Evolutionary conservation across 2,113 vertebrate genomes (phyloP).

Genomic region (Alligator mississippiensis): DNA sequence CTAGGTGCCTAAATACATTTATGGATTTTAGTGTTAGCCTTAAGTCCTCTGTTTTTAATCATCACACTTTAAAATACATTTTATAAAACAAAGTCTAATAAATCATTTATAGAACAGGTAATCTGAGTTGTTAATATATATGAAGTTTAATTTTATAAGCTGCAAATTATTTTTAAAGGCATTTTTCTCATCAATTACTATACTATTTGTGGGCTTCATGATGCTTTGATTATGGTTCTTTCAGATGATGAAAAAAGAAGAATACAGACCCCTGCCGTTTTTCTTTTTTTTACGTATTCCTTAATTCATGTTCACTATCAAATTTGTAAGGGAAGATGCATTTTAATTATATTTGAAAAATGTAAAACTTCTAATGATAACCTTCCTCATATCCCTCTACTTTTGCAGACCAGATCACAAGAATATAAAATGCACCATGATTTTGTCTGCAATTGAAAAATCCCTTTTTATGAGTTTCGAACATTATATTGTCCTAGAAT

Average conservation of each 20-base stretch:
- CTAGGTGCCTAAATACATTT: too few relatives aligned
- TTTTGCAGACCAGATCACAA: not conserved
- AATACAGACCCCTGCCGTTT: not conserved
- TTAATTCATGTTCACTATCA: not conserved
- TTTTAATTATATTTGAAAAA: not conserved
- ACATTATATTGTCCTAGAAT: not conserved
- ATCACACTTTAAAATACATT: too few relatives aligned
- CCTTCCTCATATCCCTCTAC: not conserved
- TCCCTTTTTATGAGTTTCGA: not conserved
- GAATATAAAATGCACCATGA: not conserved
- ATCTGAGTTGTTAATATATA: not conserved
- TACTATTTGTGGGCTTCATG: not conserved
- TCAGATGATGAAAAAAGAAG: not conserved
- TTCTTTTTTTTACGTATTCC: not conserved
- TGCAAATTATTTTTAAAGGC: not conserved
- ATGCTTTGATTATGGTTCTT: not conserved
- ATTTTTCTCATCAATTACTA: not conserved
- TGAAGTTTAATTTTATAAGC: not conserved
- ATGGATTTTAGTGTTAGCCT: too few relatives aligned
- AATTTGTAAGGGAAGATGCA: not conserved
- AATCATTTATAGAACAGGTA: too few relatives aligned
- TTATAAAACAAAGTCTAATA: too few relatives aligned
- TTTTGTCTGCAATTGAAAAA: not conserved
- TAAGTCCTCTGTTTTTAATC: too few relatives aligned
- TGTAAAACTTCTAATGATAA: too few relatives aligned